Conservation (phyloP, 2,113 vertebrate genomes). For the Chaetops frenatus region DNA sequence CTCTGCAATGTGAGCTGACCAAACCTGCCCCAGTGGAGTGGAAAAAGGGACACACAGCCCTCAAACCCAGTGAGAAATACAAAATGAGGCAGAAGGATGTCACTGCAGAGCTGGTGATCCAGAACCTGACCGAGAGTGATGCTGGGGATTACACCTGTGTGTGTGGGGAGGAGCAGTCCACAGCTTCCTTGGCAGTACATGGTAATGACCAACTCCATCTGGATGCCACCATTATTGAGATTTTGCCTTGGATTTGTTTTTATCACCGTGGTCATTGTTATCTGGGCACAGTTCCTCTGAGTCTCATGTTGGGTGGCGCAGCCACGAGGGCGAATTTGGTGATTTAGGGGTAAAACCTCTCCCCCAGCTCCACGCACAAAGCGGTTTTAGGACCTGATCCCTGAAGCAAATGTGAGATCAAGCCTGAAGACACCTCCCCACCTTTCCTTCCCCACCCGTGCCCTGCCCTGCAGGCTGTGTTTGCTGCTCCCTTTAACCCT, state of each 20-base stretch:
- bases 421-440: background rate
- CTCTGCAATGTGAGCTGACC: conserved; percentile 77
- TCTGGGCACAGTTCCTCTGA: background rate
- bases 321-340: background rate
- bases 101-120: conserved; percentile 68
- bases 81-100: conserved; percentile 64
- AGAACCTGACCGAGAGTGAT: conserved; percentile 49
- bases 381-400: background rate
- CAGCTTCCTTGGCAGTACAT: conserved; percentile 18
- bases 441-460: background rate
- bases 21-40: conserved; percentile 67
- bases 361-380: fast-evolving
- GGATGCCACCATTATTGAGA: fast-evolving
- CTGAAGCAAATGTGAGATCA: background rate
- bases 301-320: fast-evolving
- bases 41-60: conserved; percentile 62
- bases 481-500: background rate
- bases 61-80: conserved; percentile 61
- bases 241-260: background rate
- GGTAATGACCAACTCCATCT: conserved; percentile 12
- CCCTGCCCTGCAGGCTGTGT: background rate
- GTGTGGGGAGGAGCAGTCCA: conserved; percentile 68
- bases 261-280: fast-evolving
- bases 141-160: conserved; percentile 72
- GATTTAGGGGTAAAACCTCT: background rate